Percentiles rank a stretch among this genome's conserved stretches.
These are phyloP conservation scores for Carassius gibelio DNA, from an alignment of 2,113 vertebrate genomes.

Conservation along the genomic window DNA sequence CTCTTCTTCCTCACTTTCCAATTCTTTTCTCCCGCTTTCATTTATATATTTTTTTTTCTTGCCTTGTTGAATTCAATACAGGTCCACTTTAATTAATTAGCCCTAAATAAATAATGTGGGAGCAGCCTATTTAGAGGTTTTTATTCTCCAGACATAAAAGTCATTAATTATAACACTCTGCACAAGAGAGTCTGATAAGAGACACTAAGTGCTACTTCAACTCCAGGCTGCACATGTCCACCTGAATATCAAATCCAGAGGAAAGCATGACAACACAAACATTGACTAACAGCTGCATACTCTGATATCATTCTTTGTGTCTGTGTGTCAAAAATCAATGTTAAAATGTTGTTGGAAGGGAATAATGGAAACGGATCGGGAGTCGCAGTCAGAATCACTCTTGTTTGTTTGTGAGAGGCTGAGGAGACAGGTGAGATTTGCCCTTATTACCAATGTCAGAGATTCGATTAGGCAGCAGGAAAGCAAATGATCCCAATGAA, in stretches of 20 bases:
- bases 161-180: conserved; percentile 75
- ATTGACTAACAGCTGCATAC: conserved; percentile 36
- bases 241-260: conserved; percentile 49
- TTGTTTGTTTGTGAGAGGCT: conserved; percentile 76
- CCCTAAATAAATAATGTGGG: conserved; percentile 79
- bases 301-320: conserved; percentile 45
- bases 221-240: conserved; percentile 40
- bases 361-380: conserved; percentile 59
- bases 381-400: conserved; percentile 66
- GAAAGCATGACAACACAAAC: conserved; percentile 14
- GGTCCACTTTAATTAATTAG: conserved; percentile 78
- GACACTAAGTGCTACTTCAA: conserved; percentile 52
- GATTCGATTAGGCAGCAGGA: conserved; percentile 83
- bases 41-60: conserved; percentile 14
- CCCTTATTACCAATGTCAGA: conserved; percentile 94
- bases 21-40: conserved; percentile 3
- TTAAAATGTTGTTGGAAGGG: conserved; percentile 53
- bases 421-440: conserved; percentile 80
- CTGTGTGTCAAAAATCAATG: conserved; percentile 51
- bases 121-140: conserved; percentile 71
- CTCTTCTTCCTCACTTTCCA: conserved; percentile 3
- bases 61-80: conserved; percentile 73
- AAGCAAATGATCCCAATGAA: conserved; percentile 97
- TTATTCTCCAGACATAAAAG: conserved; percentile 77
- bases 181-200: conserved; percentile 65